These are phyloP conservation scores for Pomatostomus ruficeps DNA, from an alignment of 2,113 vertebrate genomes.

Conservation along the genomic window DNA sequence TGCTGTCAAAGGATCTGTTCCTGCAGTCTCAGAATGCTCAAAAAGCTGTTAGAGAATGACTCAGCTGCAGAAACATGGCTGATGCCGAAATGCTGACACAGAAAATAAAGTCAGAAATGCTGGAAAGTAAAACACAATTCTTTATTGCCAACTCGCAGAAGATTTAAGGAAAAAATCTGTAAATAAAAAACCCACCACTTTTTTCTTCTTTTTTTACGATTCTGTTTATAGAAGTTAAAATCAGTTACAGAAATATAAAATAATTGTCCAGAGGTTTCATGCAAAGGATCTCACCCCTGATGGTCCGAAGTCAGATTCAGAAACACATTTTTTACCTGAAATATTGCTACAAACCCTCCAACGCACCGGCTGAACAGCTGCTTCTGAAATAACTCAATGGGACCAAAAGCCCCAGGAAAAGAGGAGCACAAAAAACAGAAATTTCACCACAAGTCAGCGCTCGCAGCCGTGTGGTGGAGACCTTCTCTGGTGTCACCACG, in stretches of 20 bases:
- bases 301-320: not conserved
- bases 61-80: not conserved
- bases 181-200: accelerated
- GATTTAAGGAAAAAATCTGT: not conserved
- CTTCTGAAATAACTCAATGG: not conserved
- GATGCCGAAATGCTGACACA: not conserved
- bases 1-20: not conserved
- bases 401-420: not conserved
- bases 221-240: not conserved
- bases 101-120: not conserved
- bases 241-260: not conserved
- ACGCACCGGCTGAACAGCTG: not conserved
- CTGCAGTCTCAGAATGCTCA: not conserved
- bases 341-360: not conserved
- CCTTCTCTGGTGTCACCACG: not conserved
- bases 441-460: not conserved
- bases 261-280: not conserved
- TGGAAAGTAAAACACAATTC: not conserved
- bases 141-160: not conserved
- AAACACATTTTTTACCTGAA: not conserved
- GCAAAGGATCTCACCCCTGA: not conserved
- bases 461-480: not conserved
- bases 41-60: not conserved
- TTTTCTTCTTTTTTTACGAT: not conserved
- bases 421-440: not conserved